Evolutionary conservation across 1,140 invertebrate species (phyloP).

Genomic region (Pseudomyrmex dendroicus): DNA sequence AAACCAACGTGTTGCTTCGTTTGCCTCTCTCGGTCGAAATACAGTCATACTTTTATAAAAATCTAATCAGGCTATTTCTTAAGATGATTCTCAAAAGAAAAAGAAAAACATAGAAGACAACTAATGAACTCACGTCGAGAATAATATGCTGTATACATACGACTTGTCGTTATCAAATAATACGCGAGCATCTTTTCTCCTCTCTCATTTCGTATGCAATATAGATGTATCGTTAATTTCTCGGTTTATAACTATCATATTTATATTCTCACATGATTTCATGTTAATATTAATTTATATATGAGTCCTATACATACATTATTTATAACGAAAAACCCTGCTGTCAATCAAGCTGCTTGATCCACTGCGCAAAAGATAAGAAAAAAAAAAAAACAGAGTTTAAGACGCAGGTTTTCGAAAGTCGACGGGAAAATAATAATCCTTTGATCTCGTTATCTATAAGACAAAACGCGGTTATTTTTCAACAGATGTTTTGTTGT

Average conservation of each 20-base stretch:
- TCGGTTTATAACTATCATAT: constrained; percentile 70
- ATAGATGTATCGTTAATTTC: constrained; percentile 70
- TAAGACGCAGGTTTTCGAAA: not conserved
- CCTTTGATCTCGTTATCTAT: not conserved
- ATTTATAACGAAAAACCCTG: constrained; percentile 42
- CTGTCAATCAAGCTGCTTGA: constrained; percentile 27
- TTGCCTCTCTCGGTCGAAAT: constrained; percentile 51
- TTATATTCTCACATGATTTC: constrained; percentile 74
- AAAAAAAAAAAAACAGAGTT: constrained; percentile 7
- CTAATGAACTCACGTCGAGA: constrained; percentile 68
- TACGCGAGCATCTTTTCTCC: constrained; percentile 72
- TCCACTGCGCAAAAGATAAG: constrained; percentile 41
- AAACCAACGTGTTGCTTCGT: constrained; percentile 72
- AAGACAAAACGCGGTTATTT: constrained; percentile 7
- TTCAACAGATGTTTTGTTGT: not conserved
- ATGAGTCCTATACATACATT: constrained; percentile 66
- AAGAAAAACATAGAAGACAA: constrained; percentile 49
- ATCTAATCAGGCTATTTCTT: constrained; percentile 78
- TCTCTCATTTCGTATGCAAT: constrained; percentile 71
- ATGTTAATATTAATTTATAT: constrained; percentile 73
- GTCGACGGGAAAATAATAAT: constrained; percentile 15
- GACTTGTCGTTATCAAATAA: constrained; percentile 75
- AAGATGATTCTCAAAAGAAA: constrained; percentile 66
- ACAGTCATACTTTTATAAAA: constrained; percentile 77
- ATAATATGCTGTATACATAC: constrained; percentile 73